Evolutionary conservation across 2,888 invertebrate species (phyloP).

Genomic region (Zele albiditarsus): DNA sequence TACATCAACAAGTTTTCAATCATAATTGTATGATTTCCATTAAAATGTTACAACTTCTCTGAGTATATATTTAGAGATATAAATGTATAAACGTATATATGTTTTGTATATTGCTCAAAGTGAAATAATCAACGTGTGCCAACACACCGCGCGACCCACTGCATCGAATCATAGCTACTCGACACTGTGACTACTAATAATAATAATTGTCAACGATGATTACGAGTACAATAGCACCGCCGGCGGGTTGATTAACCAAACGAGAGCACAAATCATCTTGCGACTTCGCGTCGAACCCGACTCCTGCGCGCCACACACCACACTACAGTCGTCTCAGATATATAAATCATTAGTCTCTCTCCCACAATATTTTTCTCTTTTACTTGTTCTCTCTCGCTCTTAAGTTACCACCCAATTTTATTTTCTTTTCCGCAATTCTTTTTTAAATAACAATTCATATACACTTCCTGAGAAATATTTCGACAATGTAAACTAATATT

Average conservation of each 20-base stretch:
- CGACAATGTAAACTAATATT: not conserved
- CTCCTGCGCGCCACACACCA: conserved; percentile 21
- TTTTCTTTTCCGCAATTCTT: not conserved
- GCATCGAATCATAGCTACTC: conserved; percentile 25
- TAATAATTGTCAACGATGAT: conserved; percentile 46
- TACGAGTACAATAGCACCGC: conserved; percentile 42
- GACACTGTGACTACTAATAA: conserved; percentile 40
- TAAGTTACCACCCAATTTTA: not conserved
- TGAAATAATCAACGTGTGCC: conserved; percentile 34
- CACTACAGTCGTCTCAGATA: conserved; percentile 26
- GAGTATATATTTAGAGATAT: not conserved
- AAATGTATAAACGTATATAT: not conserved
- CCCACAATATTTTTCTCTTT: conserved; percentile 17
- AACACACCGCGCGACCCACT: conserved; percentile 20
- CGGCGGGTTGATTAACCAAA: conserved; percentile 40
- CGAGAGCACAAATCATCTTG: conserved; percentile 39
- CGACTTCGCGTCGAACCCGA: conserved; percentile 34
- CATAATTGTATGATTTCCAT: too few species aligned
- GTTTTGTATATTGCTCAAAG: conserved; percentile 18
- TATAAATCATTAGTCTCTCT: conserved; percentile 34
- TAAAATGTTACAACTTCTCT: too few species aligned
- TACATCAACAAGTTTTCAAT: too few species aligned
- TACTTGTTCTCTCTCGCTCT: not conserved
- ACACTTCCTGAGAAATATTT: conserved; percentile 25
- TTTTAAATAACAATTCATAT: not conserved